Conservation (phyloP, 2,797 vertebrate species). For the Myotis pilosus region DNA sequence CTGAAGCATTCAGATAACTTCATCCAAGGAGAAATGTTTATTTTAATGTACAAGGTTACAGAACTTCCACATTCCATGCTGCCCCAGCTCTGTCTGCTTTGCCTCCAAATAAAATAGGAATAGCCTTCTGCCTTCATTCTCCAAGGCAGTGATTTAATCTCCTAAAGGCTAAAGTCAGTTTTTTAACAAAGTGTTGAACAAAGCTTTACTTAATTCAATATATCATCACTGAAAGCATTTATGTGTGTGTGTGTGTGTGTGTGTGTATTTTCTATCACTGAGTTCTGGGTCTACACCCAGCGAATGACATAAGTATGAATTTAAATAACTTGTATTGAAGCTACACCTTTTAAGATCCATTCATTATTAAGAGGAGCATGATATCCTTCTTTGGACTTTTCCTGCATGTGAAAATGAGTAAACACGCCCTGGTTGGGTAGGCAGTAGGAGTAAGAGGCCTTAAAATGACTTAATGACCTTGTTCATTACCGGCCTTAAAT, state of each 20-base stretch:
- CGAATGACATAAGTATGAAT: not conserved
- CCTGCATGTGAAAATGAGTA: slow-evolving; percentile 47
- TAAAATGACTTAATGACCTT: slow-evolving; percentile 66
- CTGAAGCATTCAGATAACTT: slow-evolving; percentile 1
- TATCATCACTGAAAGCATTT: not conserved
- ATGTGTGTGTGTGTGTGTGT: not conserved
- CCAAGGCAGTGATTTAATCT: slow-evolving; percentile 28
- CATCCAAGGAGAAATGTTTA: slow-evolving; percentile 37
- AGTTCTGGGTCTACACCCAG: not conserved
- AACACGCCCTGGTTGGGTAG: not conserved
- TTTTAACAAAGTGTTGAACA: slow-evolving; percentile 38
- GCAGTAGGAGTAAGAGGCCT: slow-evolving; percentile 43
- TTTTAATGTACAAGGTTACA: slow-evolving; percentile 35
- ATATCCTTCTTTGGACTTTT: slow-evolving; percentile 38
- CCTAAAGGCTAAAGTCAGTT: not conserved
- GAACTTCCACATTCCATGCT: not conserved
- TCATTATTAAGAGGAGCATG: not conserved
- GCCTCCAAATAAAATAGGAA: not conserved
- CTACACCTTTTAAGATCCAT: not conserved
- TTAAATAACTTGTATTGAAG: not conserved
- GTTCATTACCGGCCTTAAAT: slow-evolving; percentile 58
- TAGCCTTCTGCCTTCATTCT: not conserved
- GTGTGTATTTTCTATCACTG: not conserved
- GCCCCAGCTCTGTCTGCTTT: not conserved
- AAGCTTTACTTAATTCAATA: slow-evolving; percentile 33